A percentile compares a stretch with the other conserved stretches of the same genome.
phyloP scores from a whole-genome alignment of 2,888 invertebrate species.

The Microctonus hyperodae region DNA sequence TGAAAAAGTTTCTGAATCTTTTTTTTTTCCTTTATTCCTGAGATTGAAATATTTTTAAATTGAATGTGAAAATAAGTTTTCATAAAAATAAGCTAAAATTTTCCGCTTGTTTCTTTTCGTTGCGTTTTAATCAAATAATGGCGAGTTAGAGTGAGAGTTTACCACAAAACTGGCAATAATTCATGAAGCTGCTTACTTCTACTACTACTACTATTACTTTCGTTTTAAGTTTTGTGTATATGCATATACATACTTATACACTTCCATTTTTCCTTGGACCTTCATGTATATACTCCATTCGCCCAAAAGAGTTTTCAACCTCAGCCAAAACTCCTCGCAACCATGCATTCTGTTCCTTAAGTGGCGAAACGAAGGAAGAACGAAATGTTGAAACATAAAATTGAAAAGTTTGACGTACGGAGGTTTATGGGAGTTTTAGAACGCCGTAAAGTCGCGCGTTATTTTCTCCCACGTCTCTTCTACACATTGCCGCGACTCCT shows the following conservation, averaged over 20 bases:
- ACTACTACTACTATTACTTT: background rate
- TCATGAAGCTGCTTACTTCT: slow-evolving; percentile 29
- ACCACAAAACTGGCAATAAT: slow-evolving; percentile 32
- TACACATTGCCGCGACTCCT: slow-evolving; percentile 37
- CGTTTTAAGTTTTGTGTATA: slow-evolving; percentile 11
- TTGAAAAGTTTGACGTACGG: slow-evolving; percentile 60
- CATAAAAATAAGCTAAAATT: slow-evolving; percentile 9
- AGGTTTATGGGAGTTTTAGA: slow-evolving; percentile 60
- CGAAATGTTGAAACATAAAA: slow-evolving; percentile 56
- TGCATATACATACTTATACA: no score
- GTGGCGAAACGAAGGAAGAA: slow-evolving; percentile 45
- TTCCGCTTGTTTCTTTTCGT: slow-evolving; percentile 5
- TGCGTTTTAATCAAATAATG: slow-evolving; percentile 19
- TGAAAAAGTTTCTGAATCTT: background rate
- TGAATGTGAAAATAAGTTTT: no score
- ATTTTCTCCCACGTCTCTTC: slow-evolving; percentile 54
- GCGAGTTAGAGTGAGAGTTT: slow-evolving; percentile 1
- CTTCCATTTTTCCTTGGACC: slow-evolving; percentile 12
- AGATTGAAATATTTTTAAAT: background rate
- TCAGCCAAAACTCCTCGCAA: slow-evolving; percentile 7
- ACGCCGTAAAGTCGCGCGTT: slow-evolving; percentile 58
- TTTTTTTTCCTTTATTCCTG: background rate
- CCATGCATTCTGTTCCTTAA: slow-evolving; percentile 38
- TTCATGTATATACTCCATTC: slow-evolving; percentile 5
- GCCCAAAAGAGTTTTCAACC: slow-evolving; percentile 12